Conservation (phyloP, 1,140 invertebrate genomes). For the Psilanteris sp. region DNA sequence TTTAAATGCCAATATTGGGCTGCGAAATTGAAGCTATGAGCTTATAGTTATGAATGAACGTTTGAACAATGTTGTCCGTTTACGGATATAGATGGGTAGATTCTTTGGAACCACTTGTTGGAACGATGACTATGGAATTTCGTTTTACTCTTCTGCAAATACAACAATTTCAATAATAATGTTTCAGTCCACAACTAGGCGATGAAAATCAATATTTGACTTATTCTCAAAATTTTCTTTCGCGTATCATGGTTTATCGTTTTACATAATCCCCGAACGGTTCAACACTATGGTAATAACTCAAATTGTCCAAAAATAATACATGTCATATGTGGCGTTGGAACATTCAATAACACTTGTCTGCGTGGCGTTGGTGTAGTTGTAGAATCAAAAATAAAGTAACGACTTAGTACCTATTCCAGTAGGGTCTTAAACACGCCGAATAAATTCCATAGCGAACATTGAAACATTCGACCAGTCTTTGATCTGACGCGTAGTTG, state of each 20-base stretch:
- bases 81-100: background rate
- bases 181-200: slow-evolving; percentile 1
- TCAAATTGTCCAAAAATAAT: slow-evolving; percentile 11
- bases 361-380: background rate
- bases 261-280: slow-evolving; percentile 5
- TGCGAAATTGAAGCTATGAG: slow-evolving; percentile 19
- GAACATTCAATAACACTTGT: slow-evolving; percentile 16
- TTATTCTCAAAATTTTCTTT: slow-evolving; percentile 34
- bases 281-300: slow-evolving; percentile 1
- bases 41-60: slow-evolving; percentile 29
- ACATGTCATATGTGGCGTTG: background rate
- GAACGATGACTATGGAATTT: slow-evolving; percentile 44
- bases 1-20: slow-evolving; percentile 18
- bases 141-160: slow-evolving; percentile 26
- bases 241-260: background rate
- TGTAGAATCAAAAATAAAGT: slow-evolving; percentile 21
- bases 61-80: slow-evolving; percentile 16
- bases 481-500: slow-evolving; percentile 59
- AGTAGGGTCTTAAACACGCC: slow-evolving; percentile 22
- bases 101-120: slow-evolving; percentile 3
- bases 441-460: slow-evolving; percentile 45
- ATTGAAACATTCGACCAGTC: slow-evolving; percentile 58
- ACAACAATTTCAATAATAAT: background rate
- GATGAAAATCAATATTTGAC: slow-evolving; percentile 51
- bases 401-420: slow-evolving; percentile 12